Evolutionary conservation across 2,797 vertebrate species (phyloP).

Genomic region (Rhinella marina): DNA sequence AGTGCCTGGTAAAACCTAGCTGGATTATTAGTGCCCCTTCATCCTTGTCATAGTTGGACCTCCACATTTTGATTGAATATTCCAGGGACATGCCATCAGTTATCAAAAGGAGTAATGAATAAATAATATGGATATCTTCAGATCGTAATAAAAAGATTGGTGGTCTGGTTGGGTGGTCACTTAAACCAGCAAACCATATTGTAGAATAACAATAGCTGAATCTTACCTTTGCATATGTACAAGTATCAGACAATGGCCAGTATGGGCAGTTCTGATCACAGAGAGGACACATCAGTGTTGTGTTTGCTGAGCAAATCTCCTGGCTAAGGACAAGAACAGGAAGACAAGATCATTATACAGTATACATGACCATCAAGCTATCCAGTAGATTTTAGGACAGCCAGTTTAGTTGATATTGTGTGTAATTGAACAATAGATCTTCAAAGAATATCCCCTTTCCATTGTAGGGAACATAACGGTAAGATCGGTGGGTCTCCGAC

Average conservation of each 20-base stretch:
- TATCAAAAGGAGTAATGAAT: no score
- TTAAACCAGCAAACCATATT: neutral
- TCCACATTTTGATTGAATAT: no score
- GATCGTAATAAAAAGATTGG: neutral
- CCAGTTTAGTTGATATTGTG: neutral
- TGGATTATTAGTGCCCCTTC: no score
- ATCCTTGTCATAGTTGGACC: no score
- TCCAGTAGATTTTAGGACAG: neutral
- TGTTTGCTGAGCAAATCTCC: constrained; percentile 84
- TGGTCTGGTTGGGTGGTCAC: neutral
- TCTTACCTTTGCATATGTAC: constrained; percentile 88
- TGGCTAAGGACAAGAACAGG: constrained; percentile 72
- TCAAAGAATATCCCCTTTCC: neutral
- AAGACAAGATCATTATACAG: neutral
- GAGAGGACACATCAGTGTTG: constrained; percentile 86
- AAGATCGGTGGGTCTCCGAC: no score
- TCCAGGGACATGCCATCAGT: no score
- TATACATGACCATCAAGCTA: neutral
- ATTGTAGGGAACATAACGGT: no score
- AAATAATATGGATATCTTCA: neutral
- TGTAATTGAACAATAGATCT: neutral
- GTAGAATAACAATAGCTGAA: neutral
- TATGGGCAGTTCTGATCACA: constrained; percentile 85
- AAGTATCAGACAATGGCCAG: constrained; percentile 89
- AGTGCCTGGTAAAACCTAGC: no score